Base-by-base conservation (phyloP, 2,888 invertebrate species). In the Pachycephus smyrnensis region DNA sequence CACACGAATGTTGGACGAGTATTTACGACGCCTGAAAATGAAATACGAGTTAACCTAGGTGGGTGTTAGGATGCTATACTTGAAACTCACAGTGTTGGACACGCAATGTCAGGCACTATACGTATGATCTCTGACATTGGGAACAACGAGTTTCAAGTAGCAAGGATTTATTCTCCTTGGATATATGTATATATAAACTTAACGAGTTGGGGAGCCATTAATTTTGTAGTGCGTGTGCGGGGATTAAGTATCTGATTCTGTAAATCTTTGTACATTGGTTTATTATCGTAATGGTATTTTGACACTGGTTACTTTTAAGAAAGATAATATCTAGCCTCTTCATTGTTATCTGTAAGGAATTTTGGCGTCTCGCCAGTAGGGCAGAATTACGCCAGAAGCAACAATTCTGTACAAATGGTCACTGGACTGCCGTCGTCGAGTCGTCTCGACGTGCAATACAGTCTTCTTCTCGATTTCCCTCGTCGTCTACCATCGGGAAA, bases 271-370 rank as follows among this genome's bases (percentile, higher is more conserved):
- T 91, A 90, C 89, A 90, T 88, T 86, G 84, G 88, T 89, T 90
- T 90, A 89, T 91, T 91, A 90, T 89, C 87, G 85, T 88, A 90
- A 88, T 87, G 85, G 87, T 90, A 90, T 87, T 91, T 91, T 91
- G 90, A 91, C 91, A 91, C 90, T 89, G 89, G 89, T 90, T 91
- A 90, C 88, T 76, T 90, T 91, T 91, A 91, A 88, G 91, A 91
- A 91, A 91, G 90, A 90, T 91, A 91, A 90, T 90, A 89, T 90
- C 89, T 90, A 91, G 87, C 86, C 88, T 91, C 88, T 89, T 88
- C 84, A 81, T 83, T 84, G 84, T 85, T 37, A 76, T 76, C 31
- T 76, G 83, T 79, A 84, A 85, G 82, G 82, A 84, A 82, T 83
- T 82, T 80, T 84, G 86, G 84, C 82, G 77, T 75, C 74, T 75